phyloP scores from a whole-genome alignment of 2,113 vertebrate species.

The Spilogale gracilis region DNA sequence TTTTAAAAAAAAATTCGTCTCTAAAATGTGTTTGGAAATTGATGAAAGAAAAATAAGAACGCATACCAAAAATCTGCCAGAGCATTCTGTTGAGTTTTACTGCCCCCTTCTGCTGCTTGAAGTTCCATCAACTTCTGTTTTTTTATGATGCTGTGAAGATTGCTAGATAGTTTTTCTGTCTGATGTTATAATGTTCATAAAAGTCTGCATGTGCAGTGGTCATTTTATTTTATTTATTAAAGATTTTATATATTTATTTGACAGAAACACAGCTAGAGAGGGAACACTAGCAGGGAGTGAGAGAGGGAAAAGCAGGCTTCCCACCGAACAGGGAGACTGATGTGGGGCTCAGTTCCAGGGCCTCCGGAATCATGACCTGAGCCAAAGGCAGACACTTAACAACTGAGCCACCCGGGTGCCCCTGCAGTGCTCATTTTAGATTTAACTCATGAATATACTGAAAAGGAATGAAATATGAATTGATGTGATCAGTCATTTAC shows the following conservation, averaged over 20 bases:
- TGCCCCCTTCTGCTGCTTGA: conserved; percentile 78
- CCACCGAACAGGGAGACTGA: too few species aligned
- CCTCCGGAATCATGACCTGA: too few species aligned
- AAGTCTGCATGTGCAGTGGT: not conserved
- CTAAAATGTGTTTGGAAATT: conserved; percentile 25
- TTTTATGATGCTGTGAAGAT: not conserved
- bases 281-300: too few species aligned
- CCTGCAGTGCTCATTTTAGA: not conserved
- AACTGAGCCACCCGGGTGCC: too few species aligned
- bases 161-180: not conserved
- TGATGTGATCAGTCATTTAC: not conserved
- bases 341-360: too few species aligned
- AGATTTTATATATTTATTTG: too few species aligned
- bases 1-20: not conserved
- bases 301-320: too few species aligned
- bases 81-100: conserved; percentile 68
- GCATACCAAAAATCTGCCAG: not conserved
- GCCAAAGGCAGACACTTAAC: too few species aligned
- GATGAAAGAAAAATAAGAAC: not conserved
- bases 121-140: conserved; percentile 28
- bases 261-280: too few species aligned
- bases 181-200: not conserved
- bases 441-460: not conserved
- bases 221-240: not conserved
- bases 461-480: conserved; percentile 27